Percentiles rank a stretch among this genome's conserved stretches.
Evolutionary conservation across 2,888 invertebrate genomes (phyloP).

Genomic region (Hybos culiciformis): DNA sequence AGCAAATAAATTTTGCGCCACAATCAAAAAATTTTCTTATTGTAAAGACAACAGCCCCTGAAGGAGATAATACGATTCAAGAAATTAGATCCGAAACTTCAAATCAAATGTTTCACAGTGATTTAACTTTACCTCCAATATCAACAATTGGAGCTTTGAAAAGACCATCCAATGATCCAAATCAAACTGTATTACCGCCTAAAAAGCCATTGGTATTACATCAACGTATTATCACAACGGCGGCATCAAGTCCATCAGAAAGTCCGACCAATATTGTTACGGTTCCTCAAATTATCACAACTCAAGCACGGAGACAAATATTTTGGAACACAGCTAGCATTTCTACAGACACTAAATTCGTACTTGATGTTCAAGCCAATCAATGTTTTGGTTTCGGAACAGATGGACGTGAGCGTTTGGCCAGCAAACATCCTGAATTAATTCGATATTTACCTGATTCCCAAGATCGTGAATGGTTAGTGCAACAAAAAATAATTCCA

Average conservation of each 20-base stretch:
- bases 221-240: conserved; percentile 9
- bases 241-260: conserved; percentile 14
- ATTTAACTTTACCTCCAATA: conserved; percentile 5
- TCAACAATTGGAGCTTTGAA: neutral
- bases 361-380: conserved; percentile 41
- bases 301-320: conserved; percentile 27
- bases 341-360: conserved; percentile 42
- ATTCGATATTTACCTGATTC: conserved; percentile 51
- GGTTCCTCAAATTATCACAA: conserved; percentile 6
- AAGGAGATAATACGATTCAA: conserved; percentile 13
- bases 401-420: conserved; percentile 42
- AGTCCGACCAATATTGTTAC: conserved; percentile 6
- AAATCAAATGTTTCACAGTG: conserved; percentile 5
- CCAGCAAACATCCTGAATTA: conserved; percentile 49
- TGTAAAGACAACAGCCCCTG: neutral
- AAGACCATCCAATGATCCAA: neutral
- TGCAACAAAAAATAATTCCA: conserved; percentile 44
- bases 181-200: conserved; percentile 10
- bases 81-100: conserved; percentile 12
- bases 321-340: conserved; percentile 47
- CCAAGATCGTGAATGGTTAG: conserved; percentile 51
- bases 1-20: too few species aligned
- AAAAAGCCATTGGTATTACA: conserved; percentile 5
- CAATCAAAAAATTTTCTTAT: neutral
- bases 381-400: conserved; percentile 32